Evolutionary conservation across 2,113 vertebrate species (phyloP), one percentile per base, ranked within the genome.

Genomic region (Catharus fuscescens): DNA sequence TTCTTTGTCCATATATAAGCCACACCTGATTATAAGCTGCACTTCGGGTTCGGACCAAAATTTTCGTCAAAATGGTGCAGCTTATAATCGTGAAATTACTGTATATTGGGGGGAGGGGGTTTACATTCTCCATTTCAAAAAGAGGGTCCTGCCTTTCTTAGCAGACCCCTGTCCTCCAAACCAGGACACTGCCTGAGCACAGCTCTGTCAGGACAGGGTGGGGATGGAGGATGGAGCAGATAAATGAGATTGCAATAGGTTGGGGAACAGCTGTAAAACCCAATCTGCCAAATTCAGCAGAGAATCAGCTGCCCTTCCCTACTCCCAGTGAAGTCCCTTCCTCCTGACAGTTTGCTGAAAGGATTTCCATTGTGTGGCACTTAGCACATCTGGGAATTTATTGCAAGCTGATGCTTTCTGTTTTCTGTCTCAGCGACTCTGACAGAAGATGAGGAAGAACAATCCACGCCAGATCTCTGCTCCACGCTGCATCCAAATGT

Each of bases 321-420:
- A 0, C n/a, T 74, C 34, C 50, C 71, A 44, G 42, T 0, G 67
- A 29, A 88, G 81, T 6, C 76, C 26, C 95, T 62, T 42, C 80
- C 76, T 48, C 67, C 31, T 59, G 95, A 50, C 95, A 86, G 42
- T 92, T 23, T 81, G 95, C 76, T 95, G 95, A 95, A 96, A 97
- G 88, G 61, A 48, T 21, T 60, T 93, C 57, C 90, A 78, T 86
- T 83, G 80, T 93, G 69, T 57, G 44, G 87, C 14, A 64, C 82
- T 94, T 88, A 93, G 64, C 95, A 88, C 90, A 67, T 88, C 71
- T 92, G 95, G 36, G 88, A 17, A 72, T 93, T 93, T 96, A 96
- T 56, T 62, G 73, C 59, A 18, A 40, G 79, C 71, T 78, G 96
- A 31, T 83, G 92, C 90, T 96, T 57, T 96, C 93, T 94, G 88